These are phyloP conservation scores for Microplitis manilae DNA, from an alignment of 2,888 invertebrate genomes.

Conservation along the genomic window DNA sequence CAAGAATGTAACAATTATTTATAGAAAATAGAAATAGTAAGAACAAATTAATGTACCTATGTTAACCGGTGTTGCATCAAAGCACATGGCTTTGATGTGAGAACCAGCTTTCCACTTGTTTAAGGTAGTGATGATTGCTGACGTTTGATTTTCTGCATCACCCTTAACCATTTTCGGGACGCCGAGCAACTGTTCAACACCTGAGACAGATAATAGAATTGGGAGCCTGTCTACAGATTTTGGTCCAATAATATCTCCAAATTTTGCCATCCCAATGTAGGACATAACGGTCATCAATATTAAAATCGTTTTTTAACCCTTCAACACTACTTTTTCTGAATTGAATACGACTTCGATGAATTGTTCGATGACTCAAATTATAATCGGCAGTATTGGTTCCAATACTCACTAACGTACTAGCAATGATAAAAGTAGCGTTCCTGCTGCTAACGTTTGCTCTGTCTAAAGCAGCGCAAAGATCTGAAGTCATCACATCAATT, in stretches of 20 bases:
- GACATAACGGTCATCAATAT: constrained; percentile 29
- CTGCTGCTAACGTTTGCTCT: constrained; percentile 10
- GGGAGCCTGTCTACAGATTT: constrained; percentile 36
- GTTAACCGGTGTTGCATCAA: constrained; percentile 52
- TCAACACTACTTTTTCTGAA: constrained; percentile 30
- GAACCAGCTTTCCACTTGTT: constrained; percentile 32
- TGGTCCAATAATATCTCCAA: constrained; percentile 24
- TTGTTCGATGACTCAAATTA: constrained; percentile 35
- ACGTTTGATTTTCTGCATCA: constrained; percentile 30
- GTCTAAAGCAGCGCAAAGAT: background rate
- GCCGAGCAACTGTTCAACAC: constrained; percentile 28
- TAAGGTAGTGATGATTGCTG: constrained; percentile 31
- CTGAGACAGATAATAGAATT: constrained; percentile 24
- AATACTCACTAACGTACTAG: constrained; percentile 25
- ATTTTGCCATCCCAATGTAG: constrained; percentile 40
- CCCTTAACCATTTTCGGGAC: constrained; percentile 38
- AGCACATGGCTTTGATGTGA: constrained; percentile 47
- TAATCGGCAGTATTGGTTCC: constrained; percentile 11
- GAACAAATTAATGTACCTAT: constrained; percentile 29
- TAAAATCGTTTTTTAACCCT: constrained; percentile 23
- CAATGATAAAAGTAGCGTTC: constrained; percentile 33
- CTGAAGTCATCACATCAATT: constrained; percentile 33
- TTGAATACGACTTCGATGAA: constrained; percentile 35
- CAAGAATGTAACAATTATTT: too few species aligned
- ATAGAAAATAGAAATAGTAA: background rate